A percentile compares a stretch with the other conserved stretches of the same genome.
Evolutionary conservation across 1,140 invertebrate species (phyloP).

Genomic region (Drosophila sp.): DNA sequence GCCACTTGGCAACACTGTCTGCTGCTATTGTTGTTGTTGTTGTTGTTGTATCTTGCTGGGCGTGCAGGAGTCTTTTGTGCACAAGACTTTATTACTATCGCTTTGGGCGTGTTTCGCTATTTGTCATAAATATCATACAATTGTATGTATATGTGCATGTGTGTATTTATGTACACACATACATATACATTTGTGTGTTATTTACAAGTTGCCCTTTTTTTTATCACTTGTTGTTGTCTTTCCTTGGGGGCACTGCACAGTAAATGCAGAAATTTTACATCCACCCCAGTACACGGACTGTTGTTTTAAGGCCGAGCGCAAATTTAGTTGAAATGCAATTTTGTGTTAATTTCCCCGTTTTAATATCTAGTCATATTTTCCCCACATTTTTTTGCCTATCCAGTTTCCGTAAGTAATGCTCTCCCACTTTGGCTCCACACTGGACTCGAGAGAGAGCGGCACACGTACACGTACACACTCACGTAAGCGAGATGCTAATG

Average conservation of each 20-base stretch:
- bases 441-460: neutral
- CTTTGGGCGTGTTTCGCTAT: constrained; percentile 46
- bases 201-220: constrained; percentile 26
- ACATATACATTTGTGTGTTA: constrained; percentile 7
- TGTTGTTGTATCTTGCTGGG: neutral
- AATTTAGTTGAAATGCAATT: constrained; percentile 10
- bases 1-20: constrained; percentile 52
- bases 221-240: constrained; percentile 42
- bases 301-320: neutral
- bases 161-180: neutral
- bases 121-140: constrained; percentile 29
- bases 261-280: constrained; percentile 4
- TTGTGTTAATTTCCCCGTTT: constrained; percentile 7
- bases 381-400: neutral
- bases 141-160: neutral
- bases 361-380: constrained; percentile 14
- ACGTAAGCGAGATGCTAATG: constrained; percentile 4
- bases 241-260: neutral
- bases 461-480: constrained; percentile 19
- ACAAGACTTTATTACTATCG: constrained; percentile 37
- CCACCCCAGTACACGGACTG: neutral
- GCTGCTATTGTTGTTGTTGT: constrained; percentile 22
- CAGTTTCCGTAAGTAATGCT: constrained; percentile 9
- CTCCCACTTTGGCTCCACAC: constrained; percentile 12
- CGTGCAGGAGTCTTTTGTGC: constrained; percentile 26